Evolutionary conservation across 1,140 invertebrate genomes (phyloP).

Genomic region (Amyelois transitella): DNA sequence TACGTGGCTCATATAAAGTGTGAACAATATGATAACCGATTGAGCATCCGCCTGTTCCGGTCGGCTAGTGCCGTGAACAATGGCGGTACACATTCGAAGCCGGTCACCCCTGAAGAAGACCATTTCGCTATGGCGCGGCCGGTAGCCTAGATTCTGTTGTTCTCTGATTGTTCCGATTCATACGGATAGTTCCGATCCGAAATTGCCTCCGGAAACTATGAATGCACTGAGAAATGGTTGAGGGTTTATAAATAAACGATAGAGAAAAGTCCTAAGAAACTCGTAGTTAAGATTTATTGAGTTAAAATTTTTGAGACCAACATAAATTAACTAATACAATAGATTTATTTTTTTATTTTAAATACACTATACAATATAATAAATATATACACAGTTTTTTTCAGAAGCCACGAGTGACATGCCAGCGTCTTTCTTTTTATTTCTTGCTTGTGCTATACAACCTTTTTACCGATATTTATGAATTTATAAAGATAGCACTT

Average conservation of each 20-base stretch:
- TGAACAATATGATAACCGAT: neutral
- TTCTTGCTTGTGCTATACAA: too few relatives aligned
- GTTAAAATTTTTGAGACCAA: too few relatives aligned
- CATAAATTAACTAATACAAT: too few relatives aligned
- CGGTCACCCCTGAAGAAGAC: constrained; percentile 26
- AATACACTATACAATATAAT: too few relatives aligned
- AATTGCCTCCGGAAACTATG: neutral
- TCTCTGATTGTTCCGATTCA: constrained; percentile 10
- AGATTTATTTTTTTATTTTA: too few relatives aligned
- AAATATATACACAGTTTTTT: too few relatives aligned
- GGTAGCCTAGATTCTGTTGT: constrained; percentile 19
- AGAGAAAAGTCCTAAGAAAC: too few relatives aligned
- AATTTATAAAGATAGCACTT: too few relatives aligned
- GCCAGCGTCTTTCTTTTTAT: too few relatives aligned
- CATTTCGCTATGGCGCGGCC: constrained; percentile 14
- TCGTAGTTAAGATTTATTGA: too few relatives aligned
- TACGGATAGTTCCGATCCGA: neutral
- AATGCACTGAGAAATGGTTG: neutral
- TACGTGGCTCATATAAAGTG: neutral
- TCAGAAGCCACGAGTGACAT: too few relatives aligned
- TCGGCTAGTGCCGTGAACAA: constrained; percentile 24
- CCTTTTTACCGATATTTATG: too few relatives aligned
- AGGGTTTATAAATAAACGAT: neutral
- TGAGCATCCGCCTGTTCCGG: constrained; percentile 18
- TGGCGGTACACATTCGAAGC: constrained; percentile 20